Evolutionary conservation across 2,888 invertebrate genomes (phyloP).

Genomic region (Papilio demoleus): DNA sequence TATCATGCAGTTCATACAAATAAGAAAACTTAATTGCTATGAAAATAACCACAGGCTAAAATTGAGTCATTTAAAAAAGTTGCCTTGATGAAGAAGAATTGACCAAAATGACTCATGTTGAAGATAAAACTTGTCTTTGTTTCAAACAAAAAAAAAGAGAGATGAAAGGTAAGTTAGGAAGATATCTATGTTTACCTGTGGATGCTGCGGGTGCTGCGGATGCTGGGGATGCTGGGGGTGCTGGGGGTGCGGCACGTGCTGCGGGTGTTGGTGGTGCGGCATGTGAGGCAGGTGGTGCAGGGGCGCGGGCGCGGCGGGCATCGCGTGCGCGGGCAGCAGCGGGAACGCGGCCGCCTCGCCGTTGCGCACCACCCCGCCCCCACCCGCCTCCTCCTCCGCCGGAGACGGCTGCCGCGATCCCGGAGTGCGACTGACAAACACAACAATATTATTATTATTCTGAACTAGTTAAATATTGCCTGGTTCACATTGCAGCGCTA

Average conservation of each 20-base stretch:
- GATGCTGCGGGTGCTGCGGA: slow-evolving; percentile 37
- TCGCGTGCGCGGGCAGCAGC: slow-evolving; percentile 75
- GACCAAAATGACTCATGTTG: too few species aligned
- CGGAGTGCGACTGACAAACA: slow-evolving; percentile 89
- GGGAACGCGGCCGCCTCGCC: slow-evolving; percentile 75
- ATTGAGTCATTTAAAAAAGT: neutral
- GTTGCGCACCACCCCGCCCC: slow-evolving; percentile 75
- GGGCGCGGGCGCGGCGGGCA: slow-evolving; percentile 68
- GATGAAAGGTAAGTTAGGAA: neutral
- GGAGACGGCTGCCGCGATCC: slow-evolving; percentile 97
- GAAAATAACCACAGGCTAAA: too few species aligned
- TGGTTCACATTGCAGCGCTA: too few species aligned
- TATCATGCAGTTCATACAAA: neutral
- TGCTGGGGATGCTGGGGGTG: slow-evolving; percentile 28
- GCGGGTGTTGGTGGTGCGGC: slow-evolving; percentile 65
- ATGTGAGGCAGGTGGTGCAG: slow-evolving; percentile 76
- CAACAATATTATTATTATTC: slow-evolving; percentile 1
- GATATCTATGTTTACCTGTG: slow-evolving; percentile 27
- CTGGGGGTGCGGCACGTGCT: slow-evolving; percentile 4
- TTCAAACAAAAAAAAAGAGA: slow-evolving; percentile 45
- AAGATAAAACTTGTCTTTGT: neutral
- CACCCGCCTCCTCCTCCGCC: slow-evolving; percentile 89
- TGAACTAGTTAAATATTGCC: too few species aligned
- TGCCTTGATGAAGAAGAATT: too few species aligned
- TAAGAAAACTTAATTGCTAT: too few species aligned